These are phyloP conservation scores for Aegithalos caudatus DNA, from an alignment of 2,113 vertebrate species.

Conservation along the genomic window DNA sequence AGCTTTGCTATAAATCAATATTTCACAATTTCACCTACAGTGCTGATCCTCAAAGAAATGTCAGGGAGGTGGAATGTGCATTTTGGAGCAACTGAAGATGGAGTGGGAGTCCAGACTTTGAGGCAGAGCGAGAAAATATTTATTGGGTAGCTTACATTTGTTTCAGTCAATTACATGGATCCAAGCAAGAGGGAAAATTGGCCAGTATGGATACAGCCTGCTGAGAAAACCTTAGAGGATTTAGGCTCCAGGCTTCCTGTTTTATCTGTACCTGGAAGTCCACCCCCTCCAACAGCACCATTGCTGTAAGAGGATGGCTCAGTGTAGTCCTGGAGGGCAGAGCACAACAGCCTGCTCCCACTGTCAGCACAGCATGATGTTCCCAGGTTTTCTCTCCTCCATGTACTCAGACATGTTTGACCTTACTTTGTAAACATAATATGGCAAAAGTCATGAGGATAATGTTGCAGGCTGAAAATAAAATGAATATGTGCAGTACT, in stretches of 20 bases:
- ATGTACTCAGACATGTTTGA: neutral
- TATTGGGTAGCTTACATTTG: neutral
- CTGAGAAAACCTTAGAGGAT: neutral
- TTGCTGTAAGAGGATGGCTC: neutral
- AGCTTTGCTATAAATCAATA: neutral
- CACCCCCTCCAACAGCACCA: rapidly evolving
- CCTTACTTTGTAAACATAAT: slow-evolving; percentile 23
- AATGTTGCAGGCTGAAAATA: neutral
- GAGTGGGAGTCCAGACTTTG: neutral
- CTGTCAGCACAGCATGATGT: neutral
- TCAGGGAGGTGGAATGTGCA: neutral
- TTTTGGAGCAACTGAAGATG: neutral
- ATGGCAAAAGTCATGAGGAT: neutral
- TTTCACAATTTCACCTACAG: neutral
- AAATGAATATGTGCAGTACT: neutral
- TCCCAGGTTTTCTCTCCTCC: neutral
- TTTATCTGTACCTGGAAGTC: neutral
- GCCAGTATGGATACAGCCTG: rapidly evolving
- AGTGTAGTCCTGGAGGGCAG: neutral
- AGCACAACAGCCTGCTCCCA: neutral
- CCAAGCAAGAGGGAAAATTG: neutral
- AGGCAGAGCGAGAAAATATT: neutral
- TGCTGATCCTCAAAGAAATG: neutral
- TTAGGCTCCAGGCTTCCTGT: neutral
- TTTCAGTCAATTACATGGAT: neutral